Percentiles rank a stretch among this genome's conserved stretches.
Evolutionary conservation across 2,113 vertebrate species (phyloP).

Genomic region (Tragelaphus scriptus): DNA sequence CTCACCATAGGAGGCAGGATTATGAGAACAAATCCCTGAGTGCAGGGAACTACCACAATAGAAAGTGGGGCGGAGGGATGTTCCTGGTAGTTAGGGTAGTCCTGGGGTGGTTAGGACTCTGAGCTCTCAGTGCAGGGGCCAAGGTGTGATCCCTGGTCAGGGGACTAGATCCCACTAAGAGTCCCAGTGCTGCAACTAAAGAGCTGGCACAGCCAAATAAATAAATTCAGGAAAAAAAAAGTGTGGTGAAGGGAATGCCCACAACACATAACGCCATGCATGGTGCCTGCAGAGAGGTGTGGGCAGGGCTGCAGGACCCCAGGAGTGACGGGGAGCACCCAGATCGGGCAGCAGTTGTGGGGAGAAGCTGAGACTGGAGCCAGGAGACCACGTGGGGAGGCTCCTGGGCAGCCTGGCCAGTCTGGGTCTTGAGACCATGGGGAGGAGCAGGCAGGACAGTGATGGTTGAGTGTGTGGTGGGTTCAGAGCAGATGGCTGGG

Average conservation of each 20-base stretch:
- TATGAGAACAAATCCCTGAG: neutral
- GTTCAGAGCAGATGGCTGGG: neutral
- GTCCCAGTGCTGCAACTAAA: neutral
- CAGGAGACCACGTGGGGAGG: neutral
- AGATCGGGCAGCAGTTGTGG: accelerated
- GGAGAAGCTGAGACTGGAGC: neutral
- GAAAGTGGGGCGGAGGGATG: neutral
- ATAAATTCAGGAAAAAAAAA: neutral
- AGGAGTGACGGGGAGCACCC: neutral
- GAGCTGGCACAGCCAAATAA: neutral
- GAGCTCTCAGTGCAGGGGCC: neutral
- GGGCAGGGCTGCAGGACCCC: too few species aligned
- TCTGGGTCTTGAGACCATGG: accelerated
- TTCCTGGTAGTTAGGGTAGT: neutral
- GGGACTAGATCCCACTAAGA: neutral
- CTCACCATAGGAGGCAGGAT: neutral
- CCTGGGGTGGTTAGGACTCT: neutral
- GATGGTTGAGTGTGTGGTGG: accelerated
- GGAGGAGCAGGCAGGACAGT: neutral
- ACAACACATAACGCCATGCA: too few species aligned
- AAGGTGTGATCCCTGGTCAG: neutral
- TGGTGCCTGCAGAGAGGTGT: accelerated
- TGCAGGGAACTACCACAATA: neutral
- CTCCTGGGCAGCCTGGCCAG: neutral
- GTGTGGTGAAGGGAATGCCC: neutral